These are phyloP conservation scores for Harpalus rufipes DNA, from an alignment of 2,888 invertebrate species.

Conservation along the genomic window DNA sequence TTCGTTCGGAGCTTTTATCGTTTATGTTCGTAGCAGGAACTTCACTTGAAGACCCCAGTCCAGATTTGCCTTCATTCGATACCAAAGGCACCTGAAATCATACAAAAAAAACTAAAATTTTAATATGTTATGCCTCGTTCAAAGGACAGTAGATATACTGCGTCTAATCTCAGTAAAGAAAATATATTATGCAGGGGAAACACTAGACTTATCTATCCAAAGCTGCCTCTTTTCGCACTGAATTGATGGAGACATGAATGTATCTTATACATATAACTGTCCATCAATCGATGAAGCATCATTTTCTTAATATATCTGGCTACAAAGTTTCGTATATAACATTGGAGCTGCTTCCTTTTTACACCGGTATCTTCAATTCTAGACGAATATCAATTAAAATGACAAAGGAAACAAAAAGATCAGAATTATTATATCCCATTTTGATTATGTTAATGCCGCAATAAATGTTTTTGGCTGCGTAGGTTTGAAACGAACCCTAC, in stretches of 20 bases:
- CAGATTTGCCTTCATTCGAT: conserved; percentile 54
- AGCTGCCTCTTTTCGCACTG: no score
- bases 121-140: not conserved
- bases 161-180: no score
- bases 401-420: not conserved
- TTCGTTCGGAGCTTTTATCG: conserved; percentile 67
- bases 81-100: conserved; percentile 38
- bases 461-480: conserved; percentile 19
- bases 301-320: no score
- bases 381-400: no score
- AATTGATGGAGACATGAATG: not conserved
- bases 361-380: no score
- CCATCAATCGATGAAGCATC: no score
- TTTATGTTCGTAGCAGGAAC: not conserved
- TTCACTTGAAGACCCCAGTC: conserved; percentile 42
- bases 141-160: no score
- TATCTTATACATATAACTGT: no score
- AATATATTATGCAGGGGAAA: no score
- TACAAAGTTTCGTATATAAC: no score
- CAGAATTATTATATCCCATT: conserved; percentile 16
- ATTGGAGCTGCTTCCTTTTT: no score
- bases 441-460: conserved; percentile 16
- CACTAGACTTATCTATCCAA: no score
- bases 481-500: not conserved
- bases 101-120: not conserved